Evolutionary conservation across 2,113 vertebrate genomes (phyloP).

Genomic region (Cyphomyrus plagiostoma): DNA sequence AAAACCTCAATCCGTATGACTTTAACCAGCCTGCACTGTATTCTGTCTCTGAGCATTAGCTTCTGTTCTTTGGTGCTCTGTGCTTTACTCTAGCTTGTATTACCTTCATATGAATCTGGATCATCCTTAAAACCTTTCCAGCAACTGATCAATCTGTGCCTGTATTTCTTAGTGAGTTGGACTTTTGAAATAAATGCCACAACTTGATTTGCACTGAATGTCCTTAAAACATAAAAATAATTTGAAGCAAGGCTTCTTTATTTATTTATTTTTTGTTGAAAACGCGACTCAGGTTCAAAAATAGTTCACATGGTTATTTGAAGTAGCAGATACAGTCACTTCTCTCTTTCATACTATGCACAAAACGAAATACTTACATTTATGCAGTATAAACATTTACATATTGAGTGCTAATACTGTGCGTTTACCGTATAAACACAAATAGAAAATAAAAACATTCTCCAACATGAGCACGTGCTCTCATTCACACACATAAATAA

Average conservation of each 20-base stretch:
- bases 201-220: neutral
- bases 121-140: neutral
- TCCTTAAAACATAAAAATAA: neutral
- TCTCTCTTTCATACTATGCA: neutral
- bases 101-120: neutral
- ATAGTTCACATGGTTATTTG: neutral
- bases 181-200: neutral
- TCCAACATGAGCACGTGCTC: neutral
- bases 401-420: neutral
- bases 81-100: neutral
- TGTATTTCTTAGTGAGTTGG: neutral
- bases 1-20: neutral
- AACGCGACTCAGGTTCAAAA: neutral
- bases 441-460: neutral
- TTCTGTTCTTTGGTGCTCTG: neutral
- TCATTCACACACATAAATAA: neutral
- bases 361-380: neutral
- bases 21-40: neutral
- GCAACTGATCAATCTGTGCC: neutral
- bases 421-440: neutral
- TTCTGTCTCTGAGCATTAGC: neutral
- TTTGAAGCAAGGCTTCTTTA: neutral
- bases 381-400: neutral
- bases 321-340: neutral
- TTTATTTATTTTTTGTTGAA: neutral